Conservation (phyloP, 2,113 vertebrate species). For the Ameiurus melas region DNA sequence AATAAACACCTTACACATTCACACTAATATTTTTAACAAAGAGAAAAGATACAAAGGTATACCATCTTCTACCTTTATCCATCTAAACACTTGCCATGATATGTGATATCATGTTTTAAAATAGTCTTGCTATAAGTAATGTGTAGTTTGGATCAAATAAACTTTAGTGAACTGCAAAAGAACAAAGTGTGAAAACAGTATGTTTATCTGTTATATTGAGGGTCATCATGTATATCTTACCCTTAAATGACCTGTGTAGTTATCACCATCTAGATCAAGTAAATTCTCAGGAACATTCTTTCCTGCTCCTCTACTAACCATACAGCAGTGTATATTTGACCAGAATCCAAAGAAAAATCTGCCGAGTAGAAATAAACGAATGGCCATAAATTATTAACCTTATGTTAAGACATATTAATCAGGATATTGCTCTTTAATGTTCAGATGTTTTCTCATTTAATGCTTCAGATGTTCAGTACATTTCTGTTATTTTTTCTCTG, state of each 20-base stretch:
- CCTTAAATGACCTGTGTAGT: constrained; percentile 27
- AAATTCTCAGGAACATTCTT: background rate
- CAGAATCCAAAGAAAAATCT: background rate
- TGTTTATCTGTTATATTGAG: constrained; percentile 28
- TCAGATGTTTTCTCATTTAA: background rate
- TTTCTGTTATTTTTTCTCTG: background rate
- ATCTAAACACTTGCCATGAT: background rate
- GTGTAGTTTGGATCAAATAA: background rate
- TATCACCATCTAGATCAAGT: constrained; percentile 2
- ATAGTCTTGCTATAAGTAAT: background rate
- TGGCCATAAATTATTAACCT: background rate
- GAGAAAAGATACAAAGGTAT: constrained; percentile 32
- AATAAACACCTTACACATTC: constrained; percentile 44
- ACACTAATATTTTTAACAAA: constrained; percentile 44
- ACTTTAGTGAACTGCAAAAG: background rate
- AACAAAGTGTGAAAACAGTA: constrained; percentile 31
- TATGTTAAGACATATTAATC: background rate
- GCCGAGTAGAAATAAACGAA: background rate
- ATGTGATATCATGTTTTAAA: background rate
- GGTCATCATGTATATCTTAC: constrained; percentile 31
- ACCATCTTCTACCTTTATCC: background rate
- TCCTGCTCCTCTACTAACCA: background rate
- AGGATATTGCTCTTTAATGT: background rate
- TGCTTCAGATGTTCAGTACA: background rate
- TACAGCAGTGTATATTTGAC: background rate